phyloP scores from a whole-genome alignment of 2,888 invertebrate genomes.

The Callyntrura guangdongensis region DNA sequence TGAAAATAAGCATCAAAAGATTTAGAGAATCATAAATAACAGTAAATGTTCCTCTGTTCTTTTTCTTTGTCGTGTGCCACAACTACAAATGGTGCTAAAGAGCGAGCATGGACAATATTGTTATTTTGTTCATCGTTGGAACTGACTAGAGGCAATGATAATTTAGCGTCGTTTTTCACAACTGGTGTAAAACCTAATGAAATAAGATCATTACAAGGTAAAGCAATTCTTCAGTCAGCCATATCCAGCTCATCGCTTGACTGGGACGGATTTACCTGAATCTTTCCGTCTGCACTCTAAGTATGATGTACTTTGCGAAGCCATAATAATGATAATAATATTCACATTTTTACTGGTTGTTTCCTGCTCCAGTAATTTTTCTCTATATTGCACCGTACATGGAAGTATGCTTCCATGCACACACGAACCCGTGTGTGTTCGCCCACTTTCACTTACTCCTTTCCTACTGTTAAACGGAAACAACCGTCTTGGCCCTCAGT shows the following conservation, averaged over 20 bases:
- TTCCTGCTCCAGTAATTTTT: conserved; percentile 43
- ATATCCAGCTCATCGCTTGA: conserved; percentile 3
- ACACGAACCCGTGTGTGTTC: neutral
- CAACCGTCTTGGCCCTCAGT: neutral
- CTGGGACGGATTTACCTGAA: conserved; percentile 26
- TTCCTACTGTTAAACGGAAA: neutral
- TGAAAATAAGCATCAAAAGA: no score
- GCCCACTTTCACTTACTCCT: neutral
- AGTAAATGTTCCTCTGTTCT: neutral
- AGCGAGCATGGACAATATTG: no score
- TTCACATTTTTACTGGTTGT: conserved; percentile 46
- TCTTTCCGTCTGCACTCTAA: neutral
- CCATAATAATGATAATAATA: conserved; percentile 15
- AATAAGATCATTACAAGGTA: conserved; percentile 6
- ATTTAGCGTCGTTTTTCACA: neutral
- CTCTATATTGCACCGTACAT: neutral
- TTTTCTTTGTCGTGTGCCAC: no score
- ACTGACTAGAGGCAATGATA: neutral
- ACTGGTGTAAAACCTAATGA: conserved; percentile 7
- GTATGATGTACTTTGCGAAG: neutral
- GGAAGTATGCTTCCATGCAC: neutral
- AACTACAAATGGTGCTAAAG: neutral
- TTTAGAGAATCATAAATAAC: no score
- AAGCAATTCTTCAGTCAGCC: conserved; percentile 3
- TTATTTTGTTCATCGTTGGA: neutral